phyloP scores from a whole-genome alignment of 2,797 vertebrate genomes.

The Balearica regulorum region DNA sequence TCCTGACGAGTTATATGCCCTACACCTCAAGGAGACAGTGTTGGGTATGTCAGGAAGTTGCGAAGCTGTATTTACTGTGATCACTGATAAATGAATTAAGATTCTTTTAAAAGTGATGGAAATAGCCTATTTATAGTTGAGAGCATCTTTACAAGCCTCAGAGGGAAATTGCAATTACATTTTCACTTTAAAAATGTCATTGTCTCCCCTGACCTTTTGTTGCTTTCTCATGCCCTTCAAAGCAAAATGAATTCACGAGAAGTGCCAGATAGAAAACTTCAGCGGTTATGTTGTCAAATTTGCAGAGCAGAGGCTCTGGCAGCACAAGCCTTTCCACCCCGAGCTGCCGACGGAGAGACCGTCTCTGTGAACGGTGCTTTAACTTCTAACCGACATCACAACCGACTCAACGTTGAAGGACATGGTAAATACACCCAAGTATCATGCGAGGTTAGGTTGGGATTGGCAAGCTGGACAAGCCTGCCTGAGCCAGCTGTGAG shows the following conservation, averaged over 20 bases:
- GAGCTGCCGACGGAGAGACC: background rate
- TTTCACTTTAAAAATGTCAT: constrained; percentile 4
- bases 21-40: background rate
- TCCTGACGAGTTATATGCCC: background rate
- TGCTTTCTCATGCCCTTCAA: background rate
- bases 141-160: background rate
- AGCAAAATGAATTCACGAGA: background rate
- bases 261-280: background rate
- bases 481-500: background rate
- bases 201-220: constrained; percentile 20
- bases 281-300: background rate
- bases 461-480: background rate
- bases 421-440: accelerated
- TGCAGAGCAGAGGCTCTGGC: background rate
- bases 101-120: background rate
- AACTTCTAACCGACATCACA: background rate
- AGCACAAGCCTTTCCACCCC: background rate
- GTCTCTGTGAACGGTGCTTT: accelerated
- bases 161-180: constrained; percentile 35
- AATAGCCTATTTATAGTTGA: constrained; percentile 18
- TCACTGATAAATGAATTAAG: constrained; percentile 33
- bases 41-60: background rate
- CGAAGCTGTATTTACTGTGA: background rate
- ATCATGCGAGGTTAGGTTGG: accelerated
- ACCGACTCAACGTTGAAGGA: background rate